Percentiles rank a stretch among this genome's conserved stretches.
phyloP scores from a whole-genome alignment of 1,140 invertebrate species.

The Leucophenga varia region DNA sequence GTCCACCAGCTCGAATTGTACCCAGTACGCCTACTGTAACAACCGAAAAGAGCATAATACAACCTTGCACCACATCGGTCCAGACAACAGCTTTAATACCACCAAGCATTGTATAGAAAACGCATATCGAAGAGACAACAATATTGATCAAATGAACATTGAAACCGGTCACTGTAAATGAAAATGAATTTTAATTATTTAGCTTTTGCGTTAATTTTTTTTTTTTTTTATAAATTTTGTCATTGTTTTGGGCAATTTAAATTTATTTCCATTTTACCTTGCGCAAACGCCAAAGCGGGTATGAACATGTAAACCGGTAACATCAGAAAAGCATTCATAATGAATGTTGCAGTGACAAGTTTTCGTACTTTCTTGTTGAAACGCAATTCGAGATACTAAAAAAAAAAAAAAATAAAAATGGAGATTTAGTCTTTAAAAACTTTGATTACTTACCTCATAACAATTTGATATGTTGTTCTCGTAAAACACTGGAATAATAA shows the following conservation, averaged over 20 bases:
- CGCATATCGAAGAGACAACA: slow-evolving; percentile 73
- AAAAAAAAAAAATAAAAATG: no score
- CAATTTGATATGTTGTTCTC: slow-evolving; percentile 75
- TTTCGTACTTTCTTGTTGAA: slow-evolving; percentile 65
- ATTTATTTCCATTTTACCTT: slow-evolving; percentile 60
- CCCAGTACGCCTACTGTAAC: slow-evolving; percentile 70
- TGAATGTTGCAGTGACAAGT: slow-evolving; percentile 66
- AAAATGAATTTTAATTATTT: slow-evolving; percentile 15
- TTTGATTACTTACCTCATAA: slow-evolving; percentile 69
- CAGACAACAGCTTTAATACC: slow-evolving; percentile 85
- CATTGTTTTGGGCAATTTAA: neutral
- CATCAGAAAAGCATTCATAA: slow-evolving; percentile 57
- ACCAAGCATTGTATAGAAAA: slow-evolving; percentile 81
- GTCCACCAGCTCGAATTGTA: slow-evolving; percentile 66
- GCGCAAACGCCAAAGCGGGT: slow-evolving; percentile 75
- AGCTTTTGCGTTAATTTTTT: no score
- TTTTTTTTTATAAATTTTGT: neutral
- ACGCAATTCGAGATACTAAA: slow-evolving; percentile 70
- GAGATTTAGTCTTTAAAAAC: no score
- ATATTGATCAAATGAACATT: slow-evolving; percentile 70
- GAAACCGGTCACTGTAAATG: slow-evolving; percentile 69
- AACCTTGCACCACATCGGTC: slow-evolving; percentile 81
- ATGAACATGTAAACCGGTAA: slow-evolving; percentile 56
- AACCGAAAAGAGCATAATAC: slow-evolving; percentile 74
- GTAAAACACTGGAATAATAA: slow-evolving; percentile 85